Conservation (phyloP, 2,888 invertebrate genomes). For the Blomia tropicalis region DNA sequence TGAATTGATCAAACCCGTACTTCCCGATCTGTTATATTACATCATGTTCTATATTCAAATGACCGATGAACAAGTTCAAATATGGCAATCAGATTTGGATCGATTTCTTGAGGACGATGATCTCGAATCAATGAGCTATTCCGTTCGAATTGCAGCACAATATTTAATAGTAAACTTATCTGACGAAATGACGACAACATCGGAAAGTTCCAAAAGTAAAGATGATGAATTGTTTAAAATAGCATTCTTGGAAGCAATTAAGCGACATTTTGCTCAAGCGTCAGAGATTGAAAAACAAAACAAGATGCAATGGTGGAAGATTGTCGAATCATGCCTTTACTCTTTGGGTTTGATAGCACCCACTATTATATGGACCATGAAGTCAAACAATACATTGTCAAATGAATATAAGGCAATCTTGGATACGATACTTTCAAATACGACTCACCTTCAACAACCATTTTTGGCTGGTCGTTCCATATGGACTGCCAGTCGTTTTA, state of each 20-base stretch:
- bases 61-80: conserved; percentile 47
- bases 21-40: conserved; percentile 50
- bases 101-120: conserved; percentile 51
- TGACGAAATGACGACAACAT: conserved; percentile 38
- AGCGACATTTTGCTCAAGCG: conserved; percentile 23
- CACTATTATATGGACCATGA: conserved; percentile 19
- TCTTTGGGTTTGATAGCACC: conserved; percentile 41
- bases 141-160: conserved; percentile 49
- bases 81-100: conserved; percentile 48
- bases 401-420: conserved; percentile 19
- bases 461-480: conserved; percentile 45
- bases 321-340: conserved; percentile 48
- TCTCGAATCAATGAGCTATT: conserved; percentile 46
- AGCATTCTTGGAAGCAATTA: conserved; percentile 22
- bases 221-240: conserved; percentile 21
- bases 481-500: conserved; percentile 43
- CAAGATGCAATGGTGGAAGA: conserved; percentile 46
- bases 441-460: conserved; percentile 19
- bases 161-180: conserved; percentile 44
- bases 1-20: conserved; percentile 44
- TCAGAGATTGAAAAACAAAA: conserved; percentile 10
- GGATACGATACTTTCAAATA: conserved; percentile 17
- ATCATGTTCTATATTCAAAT: conserved; percentile 51
- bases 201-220: conserved; percentile 31
- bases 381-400: conserved; percentile 11